phyloP scores from a whole-genome alignment of 1,140 invertebrate species.

The Listronotus oregonensis region DNA sequence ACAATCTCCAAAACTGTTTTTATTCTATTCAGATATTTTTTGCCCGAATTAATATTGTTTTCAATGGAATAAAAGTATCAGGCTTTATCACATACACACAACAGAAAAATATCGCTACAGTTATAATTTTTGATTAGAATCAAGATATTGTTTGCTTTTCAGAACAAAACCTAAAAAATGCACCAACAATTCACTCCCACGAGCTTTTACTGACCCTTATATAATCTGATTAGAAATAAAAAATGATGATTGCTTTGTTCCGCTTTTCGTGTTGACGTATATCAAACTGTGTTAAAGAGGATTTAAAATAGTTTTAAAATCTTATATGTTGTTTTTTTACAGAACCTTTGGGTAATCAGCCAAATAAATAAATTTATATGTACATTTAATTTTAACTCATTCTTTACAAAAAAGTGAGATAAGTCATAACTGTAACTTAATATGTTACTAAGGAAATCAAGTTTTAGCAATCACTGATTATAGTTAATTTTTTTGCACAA shows the following conservation, averaged over 20 bases:
- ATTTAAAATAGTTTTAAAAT: conserved; percentile 10
- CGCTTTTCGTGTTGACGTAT: conserved; percentile 20
- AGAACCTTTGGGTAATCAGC: too few relatives aligned
- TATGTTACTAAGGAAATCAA: too few relatives aligned
- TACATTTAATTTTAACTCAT: too few relatives aligned
- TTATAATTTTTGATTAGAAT: conserved; percentile 20
- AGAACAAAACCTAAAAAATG: conserved; percentile 11
- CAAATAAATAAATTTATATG: too few relatives aligned
- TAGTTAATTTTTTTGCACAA: too few relatives aligned
- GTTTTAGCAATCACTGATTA: too few relatives aligned
- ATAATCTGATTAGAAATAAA: conserved; percentile 31
- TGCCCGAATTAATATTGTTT: conserved; percentile 5
- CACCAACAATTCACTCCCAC: conserved; percentile 28
- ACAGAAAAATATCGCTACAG: conserved; percentile 15
- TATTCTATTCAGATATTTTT: not conserved
- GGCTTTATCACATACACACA: too few relatives aligned
- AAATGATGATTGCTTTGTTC: conserved; percentile 21
- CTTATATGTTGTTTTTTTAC: not conserved
- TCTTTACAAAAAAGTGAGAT: too few relatives aligned
- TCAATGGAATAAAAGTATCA: conserved; percentile 14
- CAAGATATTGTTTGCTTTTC: not conserved
- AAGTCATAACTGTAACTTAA: too few relatives aligned
- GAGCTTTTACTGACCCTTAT: conserved; percentile 30
- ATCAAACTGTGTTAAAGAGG: conserved; percentile 18
- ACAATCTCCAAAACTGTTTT: too few relatives aligned